Evolutionary conservation across 2,113 vertebrate species (phyloP).

Genomic region (Oryzias celebensis): DNA sequence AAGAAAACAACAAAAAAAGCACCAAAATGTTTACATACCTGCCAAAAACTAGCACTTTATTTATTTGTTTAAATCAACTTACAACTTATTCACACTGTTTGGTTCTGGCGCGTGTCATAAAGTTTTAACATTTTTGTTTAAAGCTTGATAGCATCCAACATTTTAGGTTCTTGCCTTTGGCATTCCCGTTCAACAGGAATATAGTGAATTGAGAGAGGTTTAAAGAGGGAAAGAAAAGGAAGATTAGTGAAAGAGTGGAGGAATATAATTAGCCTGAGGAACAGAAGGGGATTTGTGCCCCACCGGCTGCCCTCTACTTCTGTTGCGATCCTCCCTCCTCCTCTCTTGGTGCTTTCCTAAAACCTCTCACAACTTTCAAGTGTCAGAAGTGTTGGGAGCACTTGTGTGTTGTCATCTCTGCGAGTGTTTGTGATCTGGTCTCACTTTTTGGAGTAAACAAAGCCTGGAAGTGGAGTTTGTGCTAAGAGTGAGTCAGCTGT

Average conservation of each 20-base stretch:
- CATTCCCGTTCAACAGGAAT: not conserved
- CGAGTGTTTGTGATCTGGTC: constrained; percentile 16
- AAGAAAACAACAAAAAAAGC: constrained; percentile 16
- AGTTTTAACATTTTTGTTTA: constrained; percentile 1
- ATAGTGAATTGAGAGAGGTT: constrained; percentile 8
- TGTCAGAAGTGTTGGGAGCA: constrained; percentile 17
- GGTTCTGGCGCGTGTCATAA: not conserved
- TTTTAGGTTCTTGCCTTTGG: not conserved
- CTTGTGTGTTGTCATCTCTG: constrained; percentile 15
- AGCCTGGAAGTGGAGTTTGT: constrained; percentile 32
- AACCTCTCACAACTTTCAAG: constrained; percentile 34
- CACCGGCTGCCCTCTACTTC: constrained; percentile 60
- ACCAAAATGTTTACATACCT: not conserved
- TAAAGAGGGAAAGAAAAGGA: constrained; percentile 44
- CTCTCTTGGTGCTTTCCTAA: constrained; percentile 18
- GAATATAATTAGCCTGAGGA: constrained; percentile 74
- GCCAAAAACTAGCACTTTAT: no score
- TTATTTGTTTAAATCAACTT: no score
- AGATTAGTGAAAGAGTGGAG: constrained; percentile 63
- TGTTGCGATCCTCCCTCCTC: constrained; percentile 25
- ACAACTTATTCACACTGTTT: not conserved
- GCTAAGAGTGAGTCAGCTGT: constrained; percentile 60
- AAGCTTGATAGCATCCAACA: not conserved
- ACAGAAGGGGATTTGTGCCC: constrained; percentile 78
- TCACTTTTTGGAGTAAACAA: constrained; percentile 36